Evolutionary conservation across 2,797 vertebrate genomes (phyloP).

Genomic region (Enteromius viviparus): DNA sequence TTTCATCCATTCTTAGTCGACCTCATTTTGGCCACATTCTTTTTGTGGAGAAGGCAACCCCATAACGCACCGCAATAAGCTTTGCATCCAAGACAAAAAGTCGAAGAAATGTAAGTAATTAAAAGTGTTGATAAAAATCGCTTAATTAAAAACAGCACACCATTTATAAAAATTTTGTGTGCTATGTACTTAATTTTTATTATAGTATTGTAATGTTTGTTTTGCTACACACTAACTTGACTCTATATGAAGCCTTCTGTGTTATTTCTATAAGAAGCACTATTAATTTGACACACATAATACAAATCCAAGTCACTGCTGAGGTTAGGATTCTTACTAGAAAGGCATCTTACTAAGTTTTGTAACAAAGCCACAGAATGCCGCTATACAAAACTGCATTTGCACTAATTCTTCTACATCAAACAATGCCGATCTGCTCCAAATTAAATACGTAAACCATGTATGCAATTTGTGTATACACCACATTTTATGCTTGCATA

Average conservation of each 20-base stretch:
- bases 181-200: too few relatives aligned
- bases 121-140: too few relatives aligned
- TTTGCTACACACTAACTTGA: background rate
- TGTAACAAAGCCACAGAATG: background rate
- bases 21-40: too few relatives aligned
- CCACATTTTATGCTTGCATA: background rate
- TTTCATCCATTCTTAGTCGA: too few relatives aligned
- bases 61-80: background rate
- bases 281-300: background rate
- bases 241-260: background rate
- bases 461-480: background rate
- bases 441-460: background rate
- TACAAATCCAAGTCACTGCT: too few relatives aligned
- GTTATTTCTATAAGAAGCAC: background rate
- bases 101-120: too few relatives aligned
- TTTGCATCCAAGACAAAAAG: too few relatives aligned
- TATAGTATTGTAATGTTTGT: too few relatives aligned
- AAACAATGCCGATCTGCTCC: background rate
- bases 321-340: background rate
- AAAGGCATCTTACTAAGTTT: background rate
- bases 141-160: too few relatives aligned
- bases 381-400: background rate
- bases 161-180: too few relatives aligned
- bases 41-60: background rate
- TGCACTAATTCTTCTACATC: background rate